A percentile compares a stretch with the other conserved stretches of the same genome.
Conservation (phyloP, 2,113 vertebrate genomes). For the Pituophis catenifer region DNA sequence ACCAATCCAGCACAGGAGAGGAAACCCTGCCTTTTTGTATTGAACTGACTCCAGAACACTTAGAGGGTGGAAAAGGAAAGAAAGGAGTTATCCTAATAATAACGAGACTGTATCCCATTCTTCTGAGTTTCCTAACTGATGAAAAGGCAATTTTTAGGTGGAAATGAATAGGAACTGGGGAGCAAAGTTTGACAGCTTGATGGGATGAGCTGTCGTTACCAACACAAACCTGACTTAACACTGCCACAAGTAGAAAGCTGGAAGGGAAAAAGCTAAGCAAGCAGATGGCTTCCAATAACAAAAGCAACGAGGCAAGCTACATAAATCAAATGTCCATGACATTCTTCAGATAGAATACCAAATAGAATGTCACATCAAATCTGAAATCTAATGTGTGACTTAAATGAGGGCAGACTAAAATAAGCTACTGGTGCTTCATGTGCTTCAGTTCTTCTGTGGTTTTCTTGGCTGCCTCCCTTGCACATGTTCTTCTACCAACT, state of each 20-base stretch:
- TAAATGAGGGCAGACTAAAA: not conserved
- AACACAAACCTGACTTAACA: not conserved
- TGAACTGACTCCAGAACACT: not conserved
- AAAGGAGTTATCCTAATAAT: not conserved
- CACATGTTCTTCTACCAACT: not conserved
- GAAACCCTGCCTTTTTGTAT: not conserved
- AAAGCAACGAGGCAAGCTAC: not conserved
- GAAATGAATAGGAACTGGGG: not conserved
- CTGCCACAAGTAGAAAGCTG: not conserved
- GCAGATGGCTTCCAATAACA: not conserved
- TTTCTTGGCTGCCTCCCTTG: not conserved
- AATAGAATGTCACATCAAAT: not conserved
- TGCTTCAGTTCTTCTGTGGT: not conserved
- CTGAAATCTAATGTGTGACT: not conserved
- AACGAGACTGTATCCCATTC: not conserved
- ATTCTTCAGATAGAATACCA: not conserved
- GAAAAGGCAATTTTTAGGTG: not conserved
- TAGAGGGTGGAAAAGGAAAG: too few species aligned
- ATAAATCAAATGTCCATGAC: not conserved
- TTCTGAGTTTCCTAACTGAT: not conserved
- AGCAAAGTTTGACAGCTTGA: not conserved
- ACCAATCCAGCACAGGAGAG: not conserved
- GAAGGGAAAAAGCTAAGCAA: not conserved
- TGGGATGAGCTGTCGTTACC: not conserved
- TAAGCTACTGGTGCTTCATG: not conserved